A percentile compares a stretch with the other conserved stretches of the same genome.
phyloP scores from a whole-genome alignment of 1,140 invertebrate genomes.

The Onthophagus taurus region DNA sequence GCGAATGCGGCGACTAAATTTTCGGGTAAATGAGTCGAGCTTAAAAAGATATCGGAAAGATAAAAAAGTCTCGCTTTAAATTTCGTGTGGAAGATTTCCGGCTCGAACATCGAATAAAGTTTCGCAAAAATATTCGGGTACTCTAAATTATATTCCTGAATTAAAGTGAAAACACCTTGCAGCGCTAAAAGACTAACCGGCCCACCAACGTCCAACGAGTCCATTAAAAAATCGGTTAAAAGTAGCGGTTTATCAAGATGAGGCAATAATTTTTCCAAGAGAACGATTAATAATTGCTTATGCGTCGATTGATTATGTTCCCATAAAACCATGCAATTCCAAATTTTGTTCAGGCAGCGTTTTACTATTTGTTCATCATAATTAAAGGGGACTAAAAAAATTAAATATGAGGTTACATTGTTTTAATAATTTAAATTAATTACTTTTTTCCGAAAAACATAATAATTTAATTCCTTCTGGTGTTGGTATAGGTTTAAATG shows the following conservation, averaged over 20 bases:
- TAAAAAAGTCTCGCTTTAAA: conserved; percentile 81
- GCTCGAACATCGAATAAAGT: conserved; percentile 85
- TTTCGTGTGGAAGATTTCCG: conserved; percentile 81
- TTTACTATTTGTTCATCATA: conserved; percentile 29
- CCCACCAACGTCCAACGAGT: conserved; percentile 79
- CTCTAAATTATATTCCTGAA: conserved; percentile 86
- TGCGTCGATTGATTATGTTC: conserved; percentile 56
- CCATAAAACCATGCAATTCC: conserved; percentile 63
- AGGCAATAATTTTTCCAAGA: conserved; percentile 74
- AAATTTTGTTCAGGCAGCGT: conserved; percentile 51
- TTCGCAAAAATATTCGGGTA: conserved; percentile 94
- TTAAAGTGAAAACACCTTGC: conserved; percentile 87
- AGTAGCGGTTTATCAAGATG: conserved; percentile 72
- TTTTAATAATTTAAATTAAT: conserved; percentile 8
- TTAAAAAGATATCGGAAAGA: conserved; percentile 81
- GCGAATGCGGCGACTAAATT: conserved; percentile 87
- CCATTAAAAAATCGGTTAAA: conserved; percentile 87
- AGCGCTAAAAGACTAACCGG: conserved; percentile 79
- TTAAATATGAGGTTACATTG: too few species aligned
- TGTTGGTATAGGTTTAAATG: conserved; percentile 24
- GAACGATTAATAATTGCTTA: conserved; percentile 65
- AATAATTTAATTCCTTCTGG: conserved; percentile 32
- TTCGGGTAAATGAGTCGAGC: conserved; percentile 89
- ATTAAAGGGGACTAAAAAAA: too few species aligned
- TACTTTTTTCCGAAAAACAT: conserved; percentile 37